Evolutionary conservation across 1,140 invertebrate species (phyloP), one percentile per base, ranked within the genome.

Genomic region (Rhopalosiphum maidis): DNA sequence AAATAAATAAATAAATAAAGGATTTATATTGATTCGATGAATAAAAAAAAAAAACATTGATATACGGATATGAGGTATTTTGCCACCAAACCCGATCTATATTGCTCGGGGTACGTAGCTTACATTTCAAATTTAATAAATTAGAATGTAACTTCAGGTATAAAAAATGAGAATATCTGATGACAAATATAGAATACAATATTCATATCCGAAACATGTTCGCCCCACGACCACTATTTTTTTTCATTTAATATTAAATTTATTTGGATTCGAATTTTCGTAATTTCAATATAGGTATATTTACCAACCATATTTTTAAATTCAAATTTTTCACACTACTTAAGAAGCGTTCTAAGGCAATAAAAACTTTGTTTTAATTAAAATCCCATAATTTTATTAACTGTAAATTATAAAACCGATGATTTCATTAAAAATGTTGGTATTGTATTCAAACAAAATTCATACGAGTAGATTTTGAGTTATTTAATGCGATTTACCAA

Each of bases 81-180:
- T 6, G 30, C 18, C n/a, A n/a, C n/a, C 3, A 77, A 77, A 77
- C n/a, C 6, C 4, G 9, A 18, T n/a, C 0, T 15, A n/a, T 5
- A n/a, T 5, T 35, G 15, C 5, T n/a, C 5, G n/a, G 4, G 1
- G 30, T n/a, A n/a, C 15, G 4, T n/a, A 15, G 1, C 30, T 5
- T n/a, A 77, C 23, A 77, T 0, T 77, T n/a, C 4, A 54, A 23
- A 23, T 21, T 51, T 2, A 51, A 51, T 51, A 51, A 51, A 51
- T 18, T 1, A 18, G 15, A 51, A 51, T 51, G 48, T 21, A 21
- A 54, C 22, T 54, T 54, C 15, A 35, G 60, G 5, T n/a, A n/a
- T 77, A 35, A 77, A 18, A 68, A 77, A 77, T n/a, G 15, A 77
- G 1, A 9, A 77, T n/a, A 18, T 77, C 5, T 77, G n/a, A 77